phyloP scores from a whole-genome alignment of 1,140 invertebrate genomes.

The Belonocnema kinseyi region DNA sequence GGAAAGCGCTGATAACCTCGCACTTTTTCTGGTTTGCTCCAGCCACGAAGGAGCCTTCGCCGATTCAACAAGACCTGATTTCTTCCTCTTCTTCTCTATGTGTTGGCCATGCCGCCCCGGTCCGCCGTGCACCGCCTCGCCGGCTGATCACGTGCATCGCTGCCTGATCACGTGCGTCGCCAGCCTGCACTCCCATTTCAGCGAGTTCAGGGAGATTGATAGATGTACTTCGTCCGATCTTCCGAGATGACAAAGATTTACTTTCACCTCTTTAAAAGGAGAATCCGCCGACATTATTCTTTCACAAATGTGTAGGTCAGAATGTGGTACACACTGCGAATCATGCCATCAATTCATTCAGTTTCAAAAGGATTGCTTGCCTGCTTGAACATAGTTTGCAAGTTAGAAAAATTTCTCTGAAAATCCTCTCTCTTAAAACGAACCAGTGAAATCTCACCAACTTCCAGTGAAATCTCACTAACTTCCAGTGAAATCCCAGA shows the following conservation, averaged over 20 bases:
- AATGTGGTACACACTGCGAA: neutral
- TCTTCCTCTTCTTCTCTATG: neutral
- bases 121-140: too few relatives aligned
- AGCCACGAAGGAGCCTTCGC: neutral
- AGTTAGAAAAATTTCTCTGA: too few relatives aligned
- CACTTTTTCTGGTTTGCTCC: neutral
- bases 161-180: neutral
- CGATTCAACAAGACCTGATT: constrained; percentile 24
- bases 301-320: neutral
- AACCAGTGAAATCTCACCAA: too few relatives aligned
- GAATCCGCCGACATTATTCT: constrained; percentile 5
- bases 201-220: neutral
- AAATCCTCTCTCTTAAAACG: too few relatives aligned
- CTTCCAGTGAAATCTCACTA: too few relatives aligned
- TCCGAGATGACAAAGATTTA: constrained; percentile 21
- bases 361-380: too few relatives aligned
- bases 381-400: too few relatives aligned
- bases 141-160: too few relatives aligned
- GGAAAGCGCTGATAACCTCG: neutral
- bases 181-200: neutral
- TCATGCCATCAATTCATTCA: too few relatives aligned
- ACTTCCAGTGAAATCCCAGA: too few relatives aligned
- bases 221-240: neutral
- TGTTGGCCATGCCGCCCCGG: too few relatives aligned
- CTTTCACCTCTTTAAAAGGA: constrained; percentile 31